Base-by-base conservation (phyloP, 2,113 vertebrate species). In the Mirounga angustirostris region DNA sequence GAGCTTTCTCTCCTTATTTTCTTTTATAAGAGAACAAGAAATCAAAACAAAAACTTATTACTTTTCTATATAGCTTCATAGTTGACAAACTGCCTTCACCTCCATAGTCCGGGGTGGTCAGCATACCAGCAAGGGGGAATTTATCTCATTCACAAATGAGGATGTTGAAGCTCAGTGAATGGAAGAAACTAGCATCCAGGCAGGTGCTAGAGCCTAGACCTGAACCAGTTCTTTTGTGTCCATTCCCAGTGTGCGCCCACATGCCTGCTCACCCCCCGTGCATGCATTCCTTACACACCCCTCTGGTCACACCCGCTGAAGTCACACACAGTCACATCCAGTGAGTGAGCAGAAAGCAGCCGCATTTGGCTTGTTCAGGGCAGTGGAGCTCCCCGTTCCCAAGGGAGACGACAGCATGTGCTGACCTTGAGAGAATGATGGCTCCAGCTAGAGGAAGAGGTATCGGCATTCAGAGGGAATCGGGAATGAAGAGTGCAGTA, bases 401-500 rank as follows among this genome's bases (percentile, higher is more conserved):
- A 0, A 3, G 58, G 43, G 87, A 86, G 76, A 61, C 13, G 30
- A 19, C 50, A 81, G 14, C 18, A 26, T 33, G 8, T 67, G 16
- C 40, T 92, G 96, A 98, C 95, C 95, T 95, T 95, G 96, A 96
- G 89, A 78, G 81, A 94, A 40, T 65, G 9, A 82, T 59, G 78
- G 50, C 89, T 89, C 28, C 65, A 81, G 67, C 84, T 33, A 46
- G 71, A 91, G 83, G 71, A 54, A 97, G n/a, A 85, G 59, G 26
- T 78, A 91, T 94, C 69, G 88, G 91, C 76, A 93, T 97, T 97
- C 92, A 54, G 81, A 90, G 40, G 40, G 84, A 61, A 61, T 71
- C 43, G 0, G 40, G 61, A 82, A 56, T 63, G 78, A 78, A 58
- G 54, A 89, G 36, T 5, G n/a, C 36, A 21, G 56, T 63, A 67